Conservation (phyloP, 2,888 invertebrate species). For the Fabriciana adippe region DNA sequence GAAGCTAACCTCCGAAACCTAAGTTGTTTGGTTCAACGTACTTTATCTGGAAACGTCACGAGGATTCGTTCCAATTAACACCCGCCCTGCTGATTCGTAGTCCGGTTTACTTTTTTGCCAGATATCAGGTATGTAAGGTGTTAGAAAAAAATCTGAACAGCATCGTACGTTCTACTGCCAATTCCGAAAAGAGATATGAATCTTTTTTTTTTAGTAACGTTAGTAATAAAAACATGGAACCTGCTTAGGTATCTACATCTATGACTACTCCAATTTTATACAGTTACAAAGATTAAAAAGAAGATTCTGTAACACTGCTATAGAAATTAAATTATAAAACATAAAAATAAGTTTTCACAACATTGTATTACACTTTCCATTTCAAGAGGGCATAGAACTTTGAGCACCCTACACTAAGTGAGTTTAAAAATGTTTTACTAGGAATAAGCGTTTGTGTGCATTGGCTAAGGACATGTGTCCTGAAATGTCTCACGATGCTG, state of each 20-base stretch:
- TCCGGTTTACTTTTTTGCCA: constrained; percentile 66
- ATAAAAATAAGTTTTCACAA: too few relatives aligned
- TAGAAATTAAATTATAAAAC: too few relatives aligned
- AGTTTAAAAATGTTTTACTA: constrained; percentile 32
- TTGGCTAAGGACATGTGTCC: constrained; percentile 28
- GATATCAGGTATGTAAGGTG: constrained; percentile 63
- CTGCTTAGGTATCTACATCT: neutral
- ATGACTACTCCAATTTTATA: too few relatives aligned
- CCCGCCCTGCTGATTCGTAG: constrained; percentile 70
- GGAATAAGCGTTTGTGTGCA: constrained; percentile 28
- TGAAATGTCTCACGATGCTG: constrained; percentile 29
- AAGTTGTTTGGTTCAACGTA: constrained; percentile 30
- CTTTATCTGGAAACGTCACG: constrained; percentile 60
- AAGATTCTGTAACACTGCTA: too few relatives aligned
- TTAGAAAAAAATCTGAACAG: constrained; percentile 53
- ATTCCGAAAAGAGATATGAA: constrained; percentile 9
- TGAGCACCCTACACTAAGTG: neutral
- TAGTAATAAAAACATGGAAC: neutral
- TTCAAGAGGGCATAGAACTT: neutral
- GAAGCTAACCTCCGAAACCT: neutral
- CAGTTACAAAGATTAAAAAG: too few relatives aligned
- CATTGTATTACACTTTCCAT: too few relatives aligned
- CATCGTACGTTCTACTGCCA: constrained; percentile 14
- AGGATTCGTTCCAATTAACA: constrained; percentile 80
- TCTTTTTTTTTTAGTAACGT: constrained; percentile 4